Percentiles rank a stretch among this genome's conserved stretches.
Conservation (phyloP, 2,113 vertebrate species). For the Archilochus colubris region DNA sequence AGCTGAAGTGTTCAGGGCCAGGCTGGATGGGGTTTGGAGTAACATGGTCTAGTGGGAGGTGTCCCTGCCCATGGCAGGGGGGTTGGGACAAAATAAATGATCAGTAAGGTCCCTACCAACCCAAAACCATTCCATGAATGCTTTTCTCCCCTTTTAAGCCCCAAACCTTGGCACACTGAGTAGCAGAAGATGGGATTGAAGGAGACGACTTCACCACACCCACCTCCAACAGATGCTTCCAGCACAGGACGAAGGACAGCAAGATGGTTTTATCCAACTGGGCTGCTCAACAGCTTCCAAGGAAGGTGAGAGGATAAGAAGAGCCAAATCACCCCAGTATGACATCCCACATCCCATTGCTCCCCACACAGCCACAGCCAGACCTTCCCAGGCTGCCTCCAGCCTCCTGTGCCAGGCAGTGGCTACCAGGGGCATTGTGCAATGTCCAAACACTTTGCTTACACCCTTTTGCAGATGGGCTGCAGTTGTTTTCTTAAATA, state of each 20-base stretch:
- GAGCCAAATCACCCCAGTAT: rapidly evolving
- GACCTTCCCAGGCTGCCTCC: not conserved
- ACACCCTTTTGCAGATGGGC: not conserved
- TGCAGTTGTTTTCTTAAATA: not conserved
- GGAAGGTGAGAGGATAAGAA: not conserved
- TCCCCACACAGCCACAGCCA: rapidly evolving
- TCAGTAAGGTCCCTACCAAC: not conserved
- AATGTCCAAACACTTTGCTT: not conserved
- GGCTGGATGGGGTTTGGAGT: too few species aligned
- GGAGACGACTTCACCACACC: not conserved
- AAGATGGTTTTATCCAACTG: rapidly evolving
- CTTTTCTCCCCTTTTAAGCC: not conserved
- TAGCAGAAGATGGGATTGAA: not conserved
- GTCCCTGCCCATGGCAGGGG: too few species aligned
- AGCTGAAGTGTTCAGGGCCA: not conserved
- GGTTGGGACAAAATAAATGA: too few species aligned
- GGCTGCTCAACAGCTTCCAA: not conserved
- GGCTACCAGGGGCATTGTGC: not conserved
- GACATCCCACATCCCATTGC: not conserved
- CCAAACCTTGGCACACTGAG: rapidly evolving
- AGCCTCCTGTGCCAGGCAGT: not conserved
- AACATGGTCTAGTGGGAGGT: too few species aligned
- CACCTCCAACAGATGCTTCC: not conserved
- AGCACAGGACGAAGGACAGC: not conserved
- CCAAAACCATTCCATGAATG: not conserved